A percentile compares a stretch with the other conserved stretches of the same genome.
Conservation (phyloP, 2,888 invertebrate genomes). For the Sinotaia quadrata region DNA sequence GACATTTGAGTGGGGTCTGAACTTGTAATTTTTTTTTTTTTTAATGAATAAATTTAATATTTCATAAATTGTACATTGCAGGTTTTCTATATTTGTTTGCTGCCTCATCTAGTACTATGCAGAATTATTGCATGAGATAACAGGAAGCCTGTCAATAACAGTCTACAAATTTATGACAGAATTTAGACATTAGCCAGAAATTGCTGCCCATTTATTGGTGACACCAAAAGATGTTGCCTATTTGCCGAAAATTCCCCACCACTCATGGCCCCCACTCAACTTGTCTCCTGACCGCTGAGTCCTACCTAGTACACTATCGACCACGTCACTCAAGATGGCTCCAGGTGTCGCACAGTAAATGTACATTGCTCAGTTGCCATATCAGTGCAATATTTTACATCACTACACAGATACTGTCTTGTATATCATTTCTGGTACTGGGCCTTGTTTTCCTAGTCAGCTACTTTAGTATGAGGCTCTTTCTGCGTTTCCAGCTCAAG, state of each 20-base stretch:
- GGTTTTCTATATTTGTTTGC: no score
- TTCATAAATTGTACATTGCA: no score
- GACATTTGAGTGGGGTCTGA: no score
- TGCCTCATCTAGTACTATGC: no score
- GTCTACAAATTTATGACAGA: no score
- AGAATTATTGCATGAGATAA: no score
- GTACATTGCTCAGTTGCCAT: constrained; percentile 5
- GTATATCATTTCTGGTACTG: constrained; percentile 1
- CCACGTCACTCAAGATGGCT: not conserved
- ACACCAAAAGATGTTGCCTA: constrained; percentile 17
- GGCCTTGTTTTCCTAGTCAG: constrained; percentile 15
- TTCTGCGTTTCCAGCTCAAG: constrained; percentile 24
- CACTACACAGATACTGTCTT: constrained; percentile 11
- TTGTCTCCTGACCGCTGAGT: constrained; percentile 25
- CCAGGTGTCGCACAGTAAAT: not conserved
- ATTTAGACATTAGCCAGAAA: no score
- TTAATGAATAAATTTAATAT: no score
- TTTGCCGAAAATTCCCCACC: constrained; percentile 12
- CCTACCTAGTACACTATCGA: constrained; percentile 3
- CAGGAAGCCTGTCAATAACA: no score
- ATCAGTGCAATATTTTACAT: constrained; percentile 1
- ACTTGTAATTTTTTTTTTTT: no score
- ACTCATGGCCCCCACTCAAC: constrained; percentile 29
- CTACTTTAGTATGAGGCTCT: constrained; percentile 15
- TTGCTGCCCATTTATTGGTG: no score